These are phyloP conservation scores for Araneus ventricosus DNA, from an alignment of 1,140 invertebrate genomes.

Conservation along the genomic window DNA sequence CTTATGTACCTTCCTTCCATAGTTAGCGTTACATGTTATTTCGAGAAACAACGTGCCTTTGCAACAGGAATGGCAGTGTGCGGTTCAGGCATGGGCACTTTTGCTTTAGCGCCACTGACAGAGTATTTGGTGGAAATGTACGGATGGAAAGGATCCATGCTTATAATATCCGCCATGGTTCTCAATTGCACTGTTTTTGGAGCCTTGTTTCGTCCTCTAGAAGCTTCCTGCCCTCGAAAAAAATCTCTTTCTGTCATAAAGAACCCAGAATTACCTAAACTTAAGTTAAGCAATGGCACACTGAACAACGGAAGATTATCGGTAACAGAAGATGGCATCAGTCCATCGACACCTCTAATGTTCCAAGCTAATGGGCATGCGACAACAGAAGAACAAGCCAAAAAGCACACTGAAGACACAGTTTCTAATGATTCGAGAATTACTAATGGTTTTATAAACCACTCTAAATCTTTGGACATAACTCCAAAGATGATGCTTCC, in stretches of 20 bases:
- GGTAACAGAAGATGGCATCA: background rate
- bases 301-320: slow-evolving; percentile 29
- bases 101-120: slow-evolving; percentile 82
- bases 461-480: slow-evolving; percentile 13
- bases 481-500: background rate
- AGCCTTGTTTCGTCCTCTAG: slow-evolving; percentile 77
- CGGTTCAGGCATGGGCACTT: slow-evolving; percentile 94
- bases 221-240: background rate
- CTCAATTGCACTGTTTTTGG: slow-evolving; percentile 79
- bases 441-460: slow-evolving; percentile 59
- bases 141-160: slow-evolving; percentile 79
- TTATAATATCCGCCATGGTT: slow-evolving; percentile 79
- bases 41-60: slow-evolving; percentile 82
- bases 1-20: slow-evolving; percentile 97
- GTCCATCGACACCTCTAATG: slow-evolving; percentile 46
- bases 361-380: slow-evolving; percentile 33
- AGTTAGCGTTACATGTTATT: slow-evolving; percentile 86
- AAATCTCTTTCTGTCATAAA: background rate
- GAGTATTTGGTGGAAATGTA: slow-evolving; percentile 77
- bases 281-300: slow-evolving; percentile 16
- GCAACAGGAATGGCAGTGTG: slow-evolving; percentile 87
- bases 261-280: slow-evolving; percentile 33
- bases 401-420: slow-evolving; percentile 16
- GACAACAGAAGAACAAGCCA: background rate
- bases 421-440: slow-evolving; percentile 44